Evolutionary conservation across 1,140 invertebrate species (phyloP), one percentile per base, ranked within the genome.

Genomic region (Archegozetes longisetosus): DNA sequence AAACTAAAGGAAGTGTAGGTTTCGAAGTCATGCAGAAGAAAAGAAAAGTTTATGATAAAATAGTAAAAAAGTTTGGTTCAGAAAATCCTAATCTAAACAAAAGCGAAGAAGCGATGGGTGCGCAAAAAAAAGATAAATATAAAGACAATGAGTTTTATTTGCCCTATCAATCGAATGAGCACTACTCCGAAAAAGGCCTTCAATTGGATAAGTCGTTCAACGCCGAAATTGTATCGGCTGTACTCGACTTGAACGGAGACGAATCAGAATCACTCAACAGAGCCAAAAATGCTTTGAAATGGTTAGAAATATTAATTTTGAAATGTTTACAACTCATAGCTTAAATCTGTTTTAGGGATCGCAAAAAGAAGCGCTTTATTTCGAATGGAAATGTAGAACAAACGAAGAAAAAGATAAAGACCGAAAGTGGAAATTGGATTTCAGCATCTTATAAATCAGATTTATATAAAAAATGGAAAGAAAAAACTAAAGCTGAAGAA

Each of bases 351-450:
- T 53, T 24, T 52, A 60, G 78, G 90, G 89, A 94, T 76, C 79
- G 85, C 14, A 91, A 91, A 70, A 82, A 84, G 71, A 94, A 93
- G 77, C 91, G 88, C 72, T 92, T 89, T 80, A 79, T 94, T n/a
- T 64, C 61, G 23, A 76, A 78, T 17, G 79, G 82, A 61, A 75
- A 76, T 53, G 80, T 74, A 72, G 76, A 83, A 68, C 68, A 73
- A 1, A 81, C 81, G 62, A 72, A 75, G 22, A 83, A 82, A 52
- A 91, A 88, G 74, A 94, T 98, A 64, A 83, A 82, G 63, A 96
- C 93, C 2, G 94, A 98, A 74, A 91, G 88, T 57, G 94, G 94
- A 12, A 81, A 79, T 0, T 88, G 88, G 82, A 92, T 98, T 66
- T 82, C 90, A 2, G 89, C 92, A 0, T 85, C 86, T 0, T 98